phyloP scores from a whole-genome alignment of 2,113 vertebrate species.

The Monarcha castaneiventris region DNA sequence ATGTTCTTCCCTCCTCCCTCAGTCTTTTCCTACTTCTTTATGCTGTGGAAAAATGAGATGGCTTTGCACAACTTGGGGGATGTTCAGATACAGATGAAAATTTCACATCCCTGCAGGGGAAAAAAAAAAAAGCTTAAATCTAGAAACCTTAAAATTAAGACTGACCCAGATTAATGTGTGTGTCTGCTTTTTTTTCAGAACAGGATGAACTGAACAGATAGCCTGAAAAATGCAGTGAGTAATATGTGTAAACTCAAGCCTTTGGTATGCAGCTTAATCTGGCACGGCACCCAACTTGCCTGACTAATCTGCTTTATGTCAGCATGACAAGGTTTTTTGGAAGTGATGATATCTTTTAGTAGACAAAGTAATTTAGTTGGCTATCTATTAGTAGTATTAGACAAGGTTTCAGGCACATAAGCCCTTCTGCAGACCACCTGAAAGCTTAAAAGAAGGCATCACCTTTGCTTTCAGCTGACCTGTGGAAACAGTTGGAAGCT shows the following conservation, averaged over 20 bases:
- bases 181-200: not conserved
- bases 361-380: constrained; percentile 2
- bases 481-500: not conserved
- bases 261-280: constrained; percentile 58
- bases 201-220: constrained; percentile 41
- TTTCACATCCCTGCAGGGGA: not conserved
- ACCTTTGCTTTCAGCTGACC: not conserved
- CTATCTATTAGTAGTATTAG: not conserved
- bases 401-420: not conserved
- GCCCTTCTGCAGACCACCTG: not conserved
- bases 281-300: constrained; percentile 32
- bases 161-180: not conserved
- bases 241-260: constrained; percentile 22
- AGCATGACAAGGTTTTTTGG: constrained; percentile 19
- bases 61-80: not conserved
- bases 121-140: not conserved
- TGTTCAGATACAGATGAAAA: not conserved
- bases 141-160: not conserved
- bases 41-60: not conserved
- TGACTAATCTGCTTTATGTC: constrained; percentile 50
- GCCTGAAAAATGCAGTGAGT: constrained; percentile 28
- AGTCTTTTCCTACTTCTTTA: not conserved
- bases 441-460: not conserved
- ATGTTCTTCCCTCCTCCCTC: not conserved
- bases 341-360: constrained; percentile 18